These are phyloP conservation scores for Eudasyphora cyanicolor DNA, from an alignment of 2,888 invertebrate species.

Conservation along the genomic window DNA sequence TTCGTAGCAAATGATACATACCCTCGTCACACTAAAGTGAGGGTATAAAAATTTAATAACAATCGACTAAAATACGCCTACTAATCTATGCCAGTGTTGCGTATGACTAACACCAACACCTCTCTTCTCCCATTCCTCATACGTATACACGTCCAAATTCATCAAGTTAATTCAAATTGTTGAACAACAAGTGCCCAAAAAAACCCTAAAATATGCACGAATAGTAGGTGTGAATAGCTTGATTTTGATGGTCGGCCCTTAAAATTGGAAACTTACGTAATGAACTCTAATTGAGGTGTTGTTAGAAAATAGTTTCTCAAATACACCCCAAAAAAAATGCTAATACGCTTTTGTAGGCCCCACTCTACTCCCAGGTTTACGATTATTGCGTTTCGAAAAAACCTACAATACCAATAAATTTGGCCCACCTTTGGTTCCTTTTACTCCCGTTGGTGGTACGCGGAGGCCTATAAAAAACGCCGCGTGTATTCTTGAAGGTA, in stretches of 20 bases:
- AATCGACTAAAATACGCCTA: too few species aligned
- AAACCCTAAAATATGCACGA: neutral
- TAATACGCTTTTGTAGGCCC: neutral
- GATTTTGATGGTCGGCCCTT: conserved; percentile 34
- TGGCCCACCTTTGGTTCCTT: conserved; percentile 1
- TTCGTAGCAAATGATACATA: too few species aligned
- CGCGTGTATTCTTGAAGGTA: neutral
- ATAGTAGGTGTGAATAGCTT: conserved; percentile 47
- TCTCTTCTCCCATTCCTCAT: neutral
- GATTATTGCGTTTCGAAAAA: conserved; percentile 18
- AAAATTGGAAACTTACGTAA: conserved; percentile 45
- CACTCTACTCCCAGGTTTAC: neutral
- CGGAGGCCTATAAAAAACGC: neutral
- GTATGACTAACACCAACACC: neutral
- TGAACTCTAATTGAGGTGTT: conserved; percentile 52
- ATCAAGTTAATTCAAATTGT: neutral
- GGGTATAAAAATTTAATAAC: too few species aligned
- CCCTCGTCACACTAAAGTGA: too few species aligned
- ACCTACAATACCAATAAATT: conserved; percentile 25
- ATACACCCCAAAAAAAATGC: neutral
- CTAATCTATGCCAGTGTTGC: neutral
- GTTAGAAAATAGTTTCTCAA: conserved; percentile 32
- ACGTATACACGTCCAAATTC: neutral
- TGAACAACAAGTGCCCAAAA: neutral
- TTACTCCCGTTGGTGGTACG: neutral